Evolutionary conservation across 37 sponge, comb jelly and placozoan species (phyloP).

Genomic region (Crambe crambe): DNA sequence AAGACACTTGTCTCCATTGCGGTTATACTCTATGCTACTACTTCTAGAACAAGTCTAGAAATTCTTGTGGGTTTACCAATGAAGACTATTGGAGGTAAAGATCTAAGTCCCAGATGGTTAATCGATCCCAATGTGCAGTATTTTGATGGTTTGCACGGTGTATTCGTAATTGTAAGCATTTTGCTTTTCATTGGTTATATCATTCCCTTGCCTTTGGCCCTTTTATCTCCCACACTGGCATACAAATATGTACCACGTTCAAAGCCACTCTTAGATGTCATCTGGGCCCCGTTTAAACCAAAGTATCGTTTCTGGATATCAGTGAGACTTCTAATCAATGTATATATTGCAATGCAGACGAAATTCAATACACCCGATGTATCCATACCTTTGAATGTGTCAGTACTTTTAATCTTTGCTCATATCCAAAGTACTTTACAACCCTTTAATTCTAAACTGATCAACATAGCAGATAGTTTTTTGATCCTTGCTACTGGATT

Average conservation of each 20-base stretch:
- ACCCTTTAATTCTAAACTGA: too few species aligned
- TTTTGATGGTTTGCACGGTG: constrained; percentile 25
- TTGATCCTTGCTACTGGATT: too few species aligned
- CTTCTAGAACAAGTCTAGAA: constrained; percentile 18
- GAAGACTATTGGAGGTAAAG: neutral
- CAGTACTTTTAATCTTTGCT: too few species aligned
- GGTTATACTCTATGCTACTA: constrained; percentile 26
- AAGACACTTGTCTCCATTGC: constrained; percentile 44
- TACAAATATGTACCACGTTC: constrained; percentile 19
- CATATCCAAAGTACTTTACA: too few species aligned
- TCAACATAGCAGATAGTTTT: too few species aligned
- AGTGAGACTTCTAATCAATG: too few species aligned
- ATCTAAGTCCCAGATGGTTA: constrained; percentile 19
- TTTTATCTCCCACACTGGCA: constrained; percentile 4
- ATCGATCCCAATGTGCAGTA: constrained; percentile 45
- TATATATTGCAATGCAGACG: too few species aligned
- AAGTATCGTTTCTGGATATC: constrained; percentile 42
- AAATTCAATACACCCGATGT: too few species aligned
- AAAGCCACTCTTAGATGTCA: constrained; percentile 37
- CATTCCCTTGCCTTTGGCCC: constrained; percentile 29
- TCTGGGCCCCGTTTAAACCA: constrained; percentile 31
- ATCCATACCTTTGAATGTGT: too few species aligned
- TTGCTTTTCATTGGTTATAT: constrained; percentile 32
- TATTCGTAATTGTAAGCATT: constrained; percentile 8
- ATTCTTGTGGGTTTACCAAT: constrained; percentile 16